Evolutionary conservation across 1,140 invertebrate species (phyloP).

Genomic region (Goniozus legneri): DNA sequence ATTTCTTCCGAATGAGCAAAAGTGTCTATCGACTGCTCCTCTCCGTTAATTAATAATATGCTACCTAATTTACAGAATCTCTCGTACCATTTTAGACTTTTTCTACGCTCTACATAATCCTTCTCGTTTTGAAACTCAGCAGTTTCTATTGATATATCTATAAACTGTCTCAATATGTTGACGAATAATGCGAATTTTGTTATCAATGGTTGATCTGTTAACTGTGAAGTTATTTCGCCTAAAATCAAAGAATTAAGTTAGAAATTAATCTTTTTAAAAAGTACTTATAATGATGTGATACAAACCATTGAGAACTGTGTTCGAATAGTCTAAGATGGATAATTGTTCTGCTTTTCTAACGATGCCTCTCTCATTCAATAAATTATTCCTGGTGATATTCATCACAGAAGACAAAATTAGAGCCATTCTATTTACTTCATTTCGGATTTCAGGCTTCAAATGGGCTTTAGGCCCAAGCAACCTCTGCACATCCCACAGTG

Average conservation of each 20-base stretch:
- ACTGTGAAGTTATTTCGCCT: constrained; percentile 48
- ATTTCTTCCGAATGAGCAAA: constrained; percentile 34
- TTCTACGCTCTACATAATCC: constrained; percentile 24
- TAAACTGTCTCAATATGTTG: constrained; percentile 38
- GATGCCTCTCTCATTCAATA: not conserved
- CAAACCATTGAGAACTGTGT: constrained; percentile 33
- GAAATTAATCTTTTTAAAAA: constrained; percentile 2
- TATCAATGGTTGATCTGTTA: constrained; percentile 54
- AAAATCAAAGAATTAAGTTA: constrained; percentile 24
- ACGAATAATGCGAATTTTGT: constrained; percentile 48
- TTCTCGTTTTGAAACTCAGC: constrained; percentile 14
- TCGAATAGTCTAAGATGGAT: constrained; percentile 39
- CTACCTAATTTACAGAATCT: constrained; percentile 47
- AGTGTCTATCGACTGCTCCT: constrained; percentile 18
- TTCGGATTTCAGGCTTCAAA: not conserved
- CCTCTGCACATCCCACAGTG: constrained; percentile 20
- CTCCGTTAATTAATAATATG: constrained; percentile 20
- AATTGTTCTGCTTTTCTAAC: constrained; percentile 21
- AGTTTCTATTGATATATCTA: constrained; percentile 36
- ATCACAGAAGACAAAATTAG: constrained; percentile 25
- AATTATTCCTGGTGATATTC: not conserved
- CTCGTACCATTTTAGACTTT: constrained; percentile 48
- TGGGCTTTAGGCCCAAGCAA: constrained; percentile 4
- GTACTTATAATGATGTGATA: not conserved
- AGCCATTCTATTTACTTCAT: constrained; percentile 29